These are phyloP conservation scores for Antennarius maculatus DNA, from an alignment of 2,797 vertebrate genomes.

Conservation along the genomic window DNA sequence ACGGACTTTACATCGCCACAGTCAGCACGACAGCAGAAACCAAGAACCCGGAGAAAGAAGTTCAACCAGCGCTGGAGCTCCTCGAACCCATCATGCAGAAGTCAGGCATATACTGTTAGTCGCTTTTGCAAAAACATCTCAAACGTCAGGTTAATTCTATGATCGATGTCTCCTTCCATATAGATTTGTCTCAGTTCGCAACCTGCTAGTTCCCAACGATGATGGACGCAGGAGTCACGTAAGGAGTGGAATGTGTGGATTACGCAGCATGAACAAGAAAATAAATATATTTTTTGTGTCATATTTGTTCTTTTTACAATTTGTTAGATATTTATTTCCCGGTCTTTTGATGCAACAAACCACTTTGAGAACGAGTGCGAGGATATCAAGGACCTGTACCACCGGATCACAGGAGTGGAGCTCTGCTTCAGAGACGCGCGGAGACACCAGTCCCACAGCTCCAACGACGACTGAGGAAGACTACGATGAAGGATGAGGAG, in stretches of 20 bases:
- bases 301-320: neutral
- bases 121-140: neutral
- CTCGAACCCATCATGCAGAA: constrained; percentile 82
- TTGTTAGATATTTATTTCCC: constrained; percentile 81
- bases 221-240: constrained; percentile 82
- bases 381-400: constrained; percentile 82
- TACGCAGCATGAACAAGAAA: too few relatives aligned
- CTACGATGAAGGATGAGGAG: neutral
- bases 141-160: neutral
- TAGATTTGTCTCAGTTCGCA: constrained; percentile 78
- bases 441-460: constrained; percentile 64
- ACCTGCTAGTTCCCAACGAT: constrained; percentile 74
- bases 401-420: constrained; percentile 77
- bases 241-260: constrained; percentile 4
- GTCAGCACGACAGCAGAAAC: constrained; percentile 82
- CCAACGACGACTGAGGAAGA: constrained; percentile 64
- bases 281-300: neutral
- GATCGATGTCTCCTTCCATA: constrained; percentile 14
- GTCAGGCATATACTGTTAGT: constrained; percentile 50
- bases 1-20: constrained; percentile 81
- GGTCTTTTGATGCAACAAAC: constrained; percentile 77
- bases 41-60: constrained; percentile 80
- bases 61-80: constrained; percentile 78
- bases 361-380: constrained; percentile 78
- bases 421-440: constrained; percentile 67